Percentiles rank a stretch among this genome's conserved stretches.
phyloP scores from a whole-genome alignment of 2,888 invertebrate species.

The Acleris literana region DNA sequence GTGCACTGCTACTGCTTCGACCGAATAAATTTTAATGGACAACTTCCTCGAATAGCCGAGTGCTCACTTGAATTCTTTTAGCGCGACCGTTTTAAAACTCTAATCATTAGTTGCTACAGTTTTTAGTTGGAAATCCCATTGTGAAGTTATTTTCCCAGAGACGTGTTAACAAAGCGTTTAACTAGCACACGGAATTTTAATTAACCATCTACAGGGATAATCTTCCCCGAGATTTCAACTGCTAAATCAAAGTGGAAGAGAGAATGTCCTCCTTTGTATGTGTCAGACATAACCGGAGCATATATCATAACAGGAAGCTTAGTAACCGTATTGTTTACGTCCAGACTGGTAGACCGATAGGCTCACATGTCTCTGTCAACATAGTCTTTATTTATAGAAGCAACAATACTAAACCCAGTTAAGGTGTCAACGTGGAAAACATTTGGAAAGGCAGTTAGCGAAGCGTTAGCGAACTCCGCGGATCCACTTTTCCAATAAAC shows the following conservation, averaged over 20 bases:
- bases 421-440: constrained; percentile 38
- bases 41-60: constrained; percentile 44
- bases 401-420: not conserved
- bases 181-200: too few relatives aligned
- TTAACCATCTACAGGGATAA: too few relatives aligned
- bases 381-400: not conserved
- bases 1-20: constrained; percentile 44
- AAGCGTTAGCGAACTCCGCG: constrained; percentile 43
- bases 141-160: not conserved
- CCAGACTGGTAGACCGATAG: too few relatives aligned
- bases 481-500: constrained; percentile 76
- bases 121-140: not conserved
- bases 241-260: too few relatives aligned
- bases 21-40: constrained; percentile 55
- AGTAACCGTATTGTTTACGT: not conserved
- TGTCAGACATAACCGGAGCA: not conserved
- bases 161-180: not conserved
- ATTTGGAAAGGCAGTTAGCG: constrained; percentile 47
- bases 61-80: constrained; percentile 43
- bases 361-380: too few relatives aligned
- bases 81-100: constrained; percentile 32
- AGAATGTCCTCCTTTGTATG: too few relatives aligned
- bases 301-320: not conserved
- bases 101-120: constrained; percentile 22
- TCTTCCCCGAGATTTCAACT: too few relatives aligned